phyloP scores from a whole-genome alignment of 2,888 invertebrate genomes.

The Torymus aiolomorphi region DNA sequence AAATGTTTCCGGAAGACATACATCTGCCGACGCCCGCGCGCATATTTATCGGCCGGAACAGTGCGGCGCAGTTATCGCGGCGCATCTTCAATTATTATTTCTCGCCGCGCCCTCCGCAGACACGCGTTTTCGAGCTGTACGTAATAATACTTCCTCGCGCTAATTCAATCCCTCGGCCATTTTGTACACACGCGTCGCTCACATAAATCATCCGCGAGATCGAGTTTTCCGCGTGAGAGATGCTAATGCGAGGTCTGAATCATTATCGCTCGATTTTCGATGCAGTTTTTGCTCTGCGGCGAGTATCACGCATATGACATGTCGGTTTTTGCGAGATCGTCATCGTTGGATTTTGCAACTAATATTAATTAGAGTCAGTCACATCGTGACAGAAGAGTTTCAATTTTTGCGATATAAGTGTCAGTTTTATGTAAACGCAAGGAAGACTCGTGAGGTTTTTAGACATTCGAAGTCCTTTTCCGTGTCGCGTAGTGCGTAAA shows the following conservation, averaged over 20 bases:
- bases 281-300: neutral
- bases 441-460: too few species aligned
- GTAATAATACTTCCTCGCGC: neutral
- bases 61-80: constrained; percentile 12
- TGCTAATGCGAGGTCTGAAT: neutral
- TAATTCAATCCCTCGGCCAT: constrained; percentile 38
- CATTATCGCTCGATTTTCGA: constrained; percentile 11
- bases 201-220: neutral
- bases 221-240: neutral
- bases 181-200: neutral
- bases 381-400: too few species aligned
- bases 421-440: too few species aligned
- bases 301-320: neutral
- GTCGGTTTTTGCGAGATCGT: neutral
- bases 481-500: too few species aligned
- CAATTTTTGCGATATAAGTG: too few species aligned
- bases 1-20: constrained; percentile 49
- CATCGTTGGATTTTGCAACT: neutral
- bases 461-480: too few species aligned
- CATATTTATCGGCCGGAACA: constrained; percentile 30
- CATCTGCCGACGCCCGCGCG: constrained; percentile 27
- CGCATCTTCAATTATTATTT: constrained; percentile 46
- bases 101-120: constrained; percentile 31
- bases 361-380: too few species aligned
- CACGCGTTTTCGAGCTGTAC: constrained; percentile 6